Conservation (phyloP, 2,113 vertebrate genomes). For the Vulpes lagopus region DNA sequence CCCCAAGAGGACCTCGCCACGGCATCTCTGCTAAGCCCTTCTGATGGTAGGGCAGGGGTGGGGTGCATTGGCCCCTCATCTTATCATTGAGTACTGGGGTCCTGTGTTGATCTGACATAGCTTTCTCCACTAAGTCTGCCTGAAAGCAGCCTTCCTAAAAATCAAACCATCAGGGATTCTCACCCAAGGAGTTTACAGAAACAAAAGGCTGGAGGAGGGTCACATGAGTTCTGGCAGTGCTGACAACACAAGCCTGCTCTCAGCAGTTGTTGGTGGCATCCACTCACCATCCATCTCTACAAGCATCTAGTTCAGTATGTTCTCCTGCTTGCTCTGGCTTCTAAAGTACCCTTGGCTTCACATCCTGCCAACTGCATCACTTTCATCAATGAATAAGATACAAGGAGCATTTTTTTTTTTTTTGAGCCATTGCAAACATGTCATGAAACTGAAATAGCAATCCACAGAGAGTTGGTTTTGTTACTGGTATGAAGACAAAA, state of each 20-base stretch:
- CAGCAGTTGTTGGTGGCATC: background rate
- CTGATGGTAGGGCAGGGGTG: too few species aligned
- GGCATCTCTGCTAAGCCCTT: background rate
- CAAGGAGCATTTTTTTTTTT: constrained; percentile 86
- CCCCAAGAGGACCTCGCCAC: background rate
- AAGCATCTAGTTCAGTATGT: constrained; percentile 87
- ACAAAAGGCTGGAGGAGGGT: background rate
- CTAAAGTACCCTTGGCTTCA: constrained; percentile 84
- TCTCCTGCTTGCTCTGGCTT: constrained; percentile 88
- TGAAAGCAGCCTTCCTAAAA: background rate
- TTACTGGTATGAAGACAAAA: background rate
- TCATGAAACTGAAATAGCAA: constrained; percentile 85
- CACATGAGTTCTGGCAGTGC: background rate
- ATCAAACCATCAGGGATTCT: background rate
- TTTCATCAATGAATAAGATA: constrained; percentile 89
- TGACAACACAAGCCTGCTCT: background rate
- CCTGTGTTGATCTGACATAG: background rate
- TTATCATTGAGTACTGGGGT: too few species aligned
- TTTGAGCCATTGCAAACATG: constrained; percentile 87
- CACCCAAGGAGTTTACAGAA: background rate
- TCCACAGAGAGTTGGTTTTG: background rate
- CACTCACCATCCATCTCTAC: constrained; percentile 87
- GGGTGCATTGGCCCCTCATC: background rate
- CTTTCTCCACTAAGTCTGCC: background rate
- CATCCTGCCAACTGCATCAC: constrained; percentile 87